Percentiles rank a stretch among this genome's conserved stretches.
phyloP scores from a whole-genome alignment of 1,140 invertebrate species.

The Zaprionus kolodkinae region DNA sequence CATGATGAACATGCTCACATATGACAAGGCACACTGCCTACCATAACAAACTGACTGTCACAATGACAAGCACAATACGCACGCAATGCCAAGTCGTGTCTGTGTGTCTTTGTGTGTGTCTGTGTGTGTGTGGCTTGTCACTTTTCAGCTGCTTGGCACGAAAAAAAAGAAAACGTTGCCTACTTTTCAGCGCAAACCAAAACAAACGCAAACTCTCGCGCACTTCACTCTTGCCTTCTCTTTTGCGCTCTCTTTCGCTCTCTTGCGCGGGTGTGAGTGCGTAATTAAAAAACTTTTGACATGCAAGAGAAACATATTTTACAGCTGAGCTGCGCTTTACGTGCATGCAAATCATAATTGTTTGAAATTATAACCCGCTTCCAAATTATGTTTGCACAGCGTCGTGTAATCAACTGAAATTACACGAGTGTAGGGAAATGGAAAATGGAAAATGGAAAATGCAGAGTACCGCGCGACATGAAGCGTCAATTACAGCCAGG shows the following conservation, averaged over 20 bases:
- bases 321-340: slow-evolving; percentile 56
- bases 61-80: slow-evolving; percentile 29
- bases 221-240: background rate
- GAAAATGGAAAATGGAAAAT: slow-evolving; percentile 2
- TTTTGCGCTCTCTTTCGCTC: background rate
- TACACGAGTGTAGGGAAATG: slow-evolving; percentile 24
- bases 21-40: slow-evolving; percentile 50
- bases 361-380: slow-evolving; percentile 59
- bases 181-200: slow-evolving; percentile 45
- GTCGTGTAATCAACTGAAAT: slow-evolving; percentile 60
- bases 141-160: slow-evolving; percentile 12
- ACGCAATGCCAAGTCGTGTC: slow-evolving; percentile 46
- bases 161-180: slow-evolving; percentile 36
- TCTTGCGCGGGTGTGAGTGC: slow-evolving; percentile 20
- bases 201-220: slow-evolving; percentile 16
- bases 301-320: slow-evolving; percentile 49
- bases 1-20: slow-evolving; percentile 33
- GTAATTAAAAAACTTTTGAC: slow-evolving; percentile 77
- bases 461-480: slow-evolving; percentile 12
- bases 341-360: slow-evolving; percentile 65
- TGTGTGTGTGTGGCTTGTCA: slow-evolving; percentile 20
- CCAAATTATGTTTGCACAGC: slow-evolving; percentile 67
- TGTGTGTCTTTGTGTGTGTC: slow-evolving; percentile 36
- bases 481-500: slow-evolving; percentile 35
- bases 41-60: slow-evolving; percentile 23